These are phyloP conservation scores for Mythimna ferrago DNA, from an alignment of 2,888 invertebrate genomes.

Conservation along the genomic window DNA sequence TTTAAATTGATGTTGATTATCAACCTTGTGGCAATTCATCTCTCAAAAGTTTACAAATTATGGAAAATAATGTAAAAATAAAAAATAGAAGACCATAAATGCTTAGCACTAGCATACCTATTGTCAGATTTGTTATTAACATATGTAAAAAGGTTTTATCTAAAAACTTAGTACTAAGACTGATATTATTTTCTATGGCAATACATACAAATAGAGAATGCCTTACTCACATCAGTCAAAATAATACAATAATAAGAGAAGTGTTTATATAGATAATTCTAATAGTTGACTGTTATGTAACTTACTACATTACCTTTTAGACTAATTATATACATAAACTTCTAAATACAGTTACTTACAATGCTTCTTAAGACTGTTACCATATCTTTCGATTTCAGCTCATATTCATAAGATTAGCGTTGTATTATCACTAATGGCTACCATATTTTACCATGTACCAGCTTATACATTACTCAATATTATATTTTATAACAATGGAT, in stretches of 20 bases:
- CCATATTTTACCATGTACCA: slow-evolving; percentile 54
- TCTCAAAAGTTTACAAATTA: slow-evolving; percentile 90
- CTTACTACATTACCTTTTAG: slow-evolving; percentile 54
- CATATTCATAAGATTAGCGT: slow-evolving; percentile 90
- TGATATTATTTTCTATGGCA: slow-evolving; percentile 26
- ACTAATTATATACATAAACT: slow-evolving; percentile 64
- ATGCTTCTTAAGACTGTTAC: slow-evolving; percentile 68
- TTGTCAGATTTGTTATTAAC: slow-evolving; percentile 75
- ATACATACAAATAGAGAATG: slow-evolving; percentile 30
- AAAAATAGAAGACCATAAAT: slow-evolving; percentile 58
- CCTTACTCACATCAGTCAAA: slow-evolving; percentile 50
- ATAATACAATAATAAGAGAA: slow-evolving; percentile 44
- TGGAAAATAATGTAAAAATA: slow-evolving; percentile 62
- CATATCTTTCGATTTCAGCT: slow-evolving; percentile 80
- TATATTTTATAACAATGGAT: slow-evolving; percentile 43
- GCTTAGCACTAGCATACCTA: slow-evolving; percentile 78
- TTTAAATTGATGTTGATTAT: slow-evolving; percentile 91
- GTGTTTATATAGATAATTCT: slow-evolving; percentile 50
- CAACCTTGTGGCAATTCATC: slow-evolving; percentile 87
- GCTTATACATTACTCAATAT: slow-evolving; percentile 56
- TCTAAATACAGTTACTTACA: slow-evolving; percentile 65
- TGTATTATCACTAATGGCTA: slow-evolving; percentile 73
- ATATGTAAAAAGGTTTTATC: slow-evolving; percentile 53
- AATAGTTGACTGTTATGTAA: slow-evolving; percentile 61
- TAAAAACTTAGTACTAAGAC: slow-evolving; percentile 51